phyloP scores from a whole-genome alignment of 2,888 invertebrate genomes.

The Adelognathus sp. region DNA sequence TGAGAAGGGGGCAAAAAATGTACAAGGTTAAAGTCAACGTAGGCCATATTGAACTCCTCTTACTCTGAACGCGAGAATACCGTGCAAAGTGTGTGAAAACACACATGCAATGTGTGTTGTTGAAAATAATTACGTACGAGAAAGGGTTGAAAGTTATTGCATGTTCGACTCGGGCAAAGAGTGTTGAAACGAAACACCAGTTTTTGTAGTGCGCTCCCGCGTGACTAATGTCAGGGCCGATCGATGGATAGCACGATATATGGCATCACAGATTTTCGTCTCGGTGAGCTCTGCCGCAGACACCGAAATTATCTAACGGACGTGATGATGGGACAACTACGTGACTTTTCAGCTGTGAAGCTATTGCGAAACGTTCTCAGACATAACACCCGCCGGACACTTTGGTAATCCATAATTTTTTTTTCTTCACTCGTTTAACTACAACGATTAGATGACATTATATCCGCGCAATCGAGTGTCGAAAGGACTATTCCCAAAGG shows the following conservation, averaged over 20 bases:
- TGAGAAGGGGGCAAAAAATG: too few relatives aligned
- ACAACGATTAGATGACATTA: too few relatives aligned
- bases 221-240: neutral
- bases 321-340: constrained; percentile 7
- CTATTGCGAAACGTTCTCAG: neutral
- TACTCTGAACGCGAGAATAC: too few relatives aligned
- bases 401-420: constrained; percentile 6
- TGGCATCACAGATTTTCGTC: neutral
- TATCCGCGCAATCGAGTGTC: too few relatives aligned
- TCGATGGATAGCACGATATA: neutral
- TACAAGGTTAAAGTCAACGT: too few relatives aligned
- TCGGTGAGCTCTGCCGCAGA: neutral
- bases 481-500: too few relatives aligned
- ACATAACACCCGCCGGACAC: neutral
- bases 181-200: neutral
- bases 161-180: neutral
- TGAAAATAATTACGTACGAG: too few relatives aligned
- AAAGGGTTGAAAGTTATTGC: neutral
- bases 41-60: too few relatives aligned
- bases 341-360: constrained; percentile 5
- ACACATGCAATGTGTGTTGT: too few relatives aligned
- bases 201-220: neutral
- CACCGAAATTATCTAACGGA: neutral
- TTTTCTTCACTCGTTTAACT: neutral
- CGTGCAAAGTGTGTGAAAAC: too few relatives aligned